A percentile compares a stretch with the other conserved stretches of the same genome.
These are phyloP conservation scores for Stegodyphus dumicola DNA, from an alignment of 1,140 invertebrate species.

Conservation along the genomic window DNA sequence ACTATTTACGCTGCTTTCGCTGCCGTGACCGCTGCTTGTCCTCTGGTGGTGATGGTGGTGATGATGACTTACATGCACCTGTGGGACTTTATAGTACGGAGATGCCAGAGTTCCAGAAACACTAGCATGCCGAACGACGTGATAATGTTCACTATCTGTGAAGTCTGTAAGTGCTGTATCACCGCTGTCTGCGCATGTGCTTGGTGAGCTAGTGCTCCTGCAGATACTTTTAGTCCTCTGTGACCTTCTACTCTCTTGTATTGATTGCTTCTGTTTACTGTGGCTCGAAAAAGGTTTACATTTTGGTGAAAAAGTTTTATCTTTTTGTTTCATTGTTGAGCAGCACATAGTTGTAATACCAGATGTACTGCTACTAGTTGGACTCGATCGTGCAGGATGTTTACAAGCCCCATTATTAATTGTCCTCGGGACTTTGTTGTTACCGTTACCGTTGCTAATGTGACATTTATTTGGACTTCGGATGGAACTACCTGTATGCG, in stretches of 20 bases:
- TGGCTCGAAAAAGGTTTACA: constrained; percentile 2
- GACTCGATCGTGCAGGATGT: constrained; percentile 39
- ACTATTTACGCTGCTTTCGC: constrained; percentile 52
- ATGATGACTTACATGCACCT: constrained; percentile 35
- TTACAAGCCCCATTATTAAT: constrained; percentile 18
- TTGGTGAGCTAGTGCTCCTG: constrained; percentile 47
- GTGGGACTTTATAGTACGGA: constrained; percentile 38
- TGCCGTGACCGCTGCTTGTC: constrained; percentile 53
- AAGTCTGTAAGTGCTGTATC: constrained; percentile 52
- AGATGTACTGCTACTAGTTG: constrained; percentile 48
- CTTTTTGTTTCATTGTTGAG: constrained; percentile 30
- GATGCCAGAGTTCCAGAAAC: constrained; percentile 40
- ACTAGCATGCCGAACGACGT: constrained; percentile 35
- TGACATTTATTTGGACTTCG: constrained; percentile 19
- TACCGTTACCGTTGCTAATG: constrained; percentile 1
- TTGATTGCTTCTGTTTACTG: constrained; percentile 28
- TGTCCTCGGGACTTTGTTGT: constrained; percentile 24
- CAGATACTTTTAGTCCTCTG: constrained; percentile 42
- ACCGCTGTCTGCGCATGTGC: constrained; percentile 49
- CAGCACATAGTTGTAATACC: constrained; percentile 49
- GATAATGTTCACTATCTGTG: constrained; percentile 49
- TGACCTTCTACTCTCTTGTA: constrained; percentile 36
- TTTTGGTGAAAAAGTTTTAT: constrained; percentile 36
- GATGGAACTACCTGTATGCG: background rate
- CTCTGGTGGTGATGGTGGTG: constrained; percentile 43